A percentile compares a stretch with the other conserved stretches of the same genome.
phyloP scores from a whole-genome alignment of 2,113 vertebrate genomes.

The Pomatorhinus ruficollis region DNA sequence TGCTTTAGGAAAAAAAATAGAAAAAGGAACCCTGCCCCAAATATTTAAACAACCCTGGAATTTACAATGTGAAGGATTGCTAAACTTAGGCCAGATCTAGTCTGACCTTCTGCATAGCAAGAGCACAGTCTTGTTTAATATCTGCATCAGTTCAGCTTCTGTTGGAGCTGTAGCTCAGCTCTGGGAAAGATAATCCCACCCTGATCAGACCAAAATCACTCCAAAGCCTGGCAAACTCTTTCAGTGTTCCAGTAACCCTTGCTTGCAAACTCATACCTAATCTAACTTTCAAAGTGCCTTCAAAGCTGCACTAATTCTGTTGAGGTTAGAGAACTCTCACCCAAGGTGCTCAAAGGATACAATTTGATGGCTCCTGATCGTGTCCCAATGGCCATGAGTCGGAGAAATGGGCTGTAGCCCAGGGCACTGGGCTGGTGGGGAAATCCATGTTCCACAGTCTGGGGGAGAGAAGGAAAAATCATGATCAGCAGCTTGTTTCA shows the following conservation, averaged over 20 bases:
- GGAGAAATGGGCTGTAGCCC: conserved; percentile 86
- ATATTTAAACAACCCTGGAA: conserved; percentile 39
- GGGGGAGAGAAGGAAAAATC: conserved; percentile 33
- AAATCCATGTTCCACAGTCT: conserved; percentile 98
- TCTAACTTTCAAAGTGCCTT: not conserved
- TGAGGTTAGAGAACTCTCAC: not conserved
- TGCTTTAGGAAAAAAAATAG: not conserved
- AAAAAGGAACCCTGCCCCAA: not conserved
- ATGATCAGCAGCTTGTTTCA: not conserved
- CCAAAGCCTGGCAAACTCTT: not conserved
- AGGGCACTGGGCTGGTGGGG: conserved; percentile 97
- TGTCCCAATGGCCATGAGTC: conserved; percentile 92
- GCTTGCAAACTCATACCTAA: not conserved
- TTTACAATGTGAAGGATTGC: conserved; percentile 41
- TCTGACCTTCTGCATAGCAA: conserved; percentile 17
- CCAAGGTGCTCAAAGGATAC: conserved; percentile 81
- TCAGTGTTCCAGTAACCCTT: not conserved
- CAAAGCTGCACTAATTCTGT: not conserved
- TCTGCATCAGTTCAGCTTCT: conserved; percentile 13
- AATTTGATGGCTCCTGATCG: conserved; percentile 95
- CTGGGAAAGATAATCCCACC: not conserved
- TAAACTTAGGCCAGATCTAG: conserved; percentile 12
- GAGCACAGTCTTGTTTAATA: not conserved
- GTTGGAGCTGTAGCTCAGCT: not conserved
- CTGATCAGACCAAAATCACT: not conserved